Evolutionary conservation across 2,888 invertebrate species (phyloP).

Genomic region (Conchocele bisecta): DNA sequence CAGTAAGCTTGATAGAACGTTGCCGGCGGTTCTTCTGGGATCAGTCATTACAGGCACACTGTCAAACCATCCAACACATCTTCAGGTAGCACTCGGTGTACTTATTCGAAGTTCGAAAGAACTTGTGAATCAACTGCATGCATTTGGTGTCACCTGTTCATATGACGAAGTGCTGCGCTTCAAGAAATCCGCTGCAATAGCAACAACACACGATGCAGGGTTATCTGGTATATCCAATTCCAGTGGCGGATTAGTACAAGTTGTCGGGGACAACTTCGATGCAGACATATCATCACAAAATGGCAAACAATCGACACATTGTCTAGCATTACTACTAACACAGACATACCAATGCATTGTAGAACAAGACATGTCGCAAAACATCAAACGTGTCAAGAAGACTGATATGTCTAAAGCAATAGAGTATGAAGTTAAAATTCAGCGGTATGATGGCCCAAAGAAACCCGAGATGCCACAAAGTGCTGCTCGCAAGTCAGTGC

Average conservation of each 20-base stretch:
- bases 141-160: no score
- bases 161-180: constrained; percentile 61
- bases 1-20: no score
- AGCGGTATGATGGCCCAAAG: constrained; percentile 18
- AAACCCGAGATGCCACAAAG: constrained; percentile 21
- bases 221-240: not conserved
- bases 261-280: constrained; percentile 30
- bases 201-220: constrained; percentile 5
- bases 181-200: constrained; percentile 56
- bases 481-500: not conserved
- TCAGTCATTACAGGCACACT: no score
- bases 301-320: constrained; percentile 32
- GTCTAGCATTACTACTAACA: constrained; percentile 25
- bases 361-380: not conserved
- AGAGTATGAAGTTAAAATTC: constrained; percentile 3
- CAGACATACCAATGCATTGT: not conserved
- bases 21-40: no score
- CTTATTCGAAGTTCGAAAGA: no score
- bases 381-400: not conserved
- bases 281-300: constrained; percentile 38
- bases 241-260: not conserved
- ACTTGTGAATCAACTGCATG: no score
- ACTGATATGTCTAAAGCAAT: constrained; percentile 6
- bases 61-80: no score
- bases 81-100: no score